Evolutionary conservation across 2,113 vertebrate genomes (phyloP), one percentile per base, ranked within the genome.

Genomic region (Hypomesus transpacificus): DNA sequence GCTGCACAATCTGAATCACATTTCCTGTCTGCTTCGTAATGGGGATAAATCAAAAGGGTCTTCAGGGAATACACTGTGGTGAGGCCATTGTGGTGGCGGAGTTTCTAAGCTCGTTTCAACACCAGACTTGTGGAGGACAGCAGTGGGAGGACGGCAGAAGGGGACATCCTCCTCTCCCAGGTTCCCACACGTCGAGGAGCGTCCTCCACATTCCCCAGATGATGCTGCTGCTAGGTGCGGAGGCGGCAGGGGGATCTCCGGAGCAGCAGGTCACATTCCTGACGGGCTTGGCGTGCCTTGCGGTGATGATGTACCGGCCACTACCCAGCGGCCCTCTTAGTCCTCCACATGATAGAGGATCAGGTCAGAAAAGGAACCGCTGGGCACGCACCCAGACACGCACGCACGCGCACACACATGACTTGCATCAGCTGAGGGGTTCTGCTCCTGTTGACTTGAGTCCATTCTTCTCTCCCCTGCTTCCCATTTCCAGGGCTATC

Each of bases 141-240:
- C 62, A 74, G 69, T n/a, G 62, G 66, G 9, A 46, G 66, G 9
- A 46, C 2, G 39, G 39, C 7, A 14, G 34, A 22, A 54, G 31
- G 11, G 21, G 78, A 16, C 61, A 81, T 80, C 77, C 66, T 50
- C 84, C 80, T 46, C 26, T 79, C 67, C 80, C 82, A 68, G 74
- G 52, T 70, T 75, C 73, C 69, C 66, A 70, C 76, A 77, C 53
- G 53, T 50, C 18, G 54, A 73, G 69, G 31, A 46, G 74, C 79
- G 60, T 82, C 79, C 68, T 73, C 31, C 62, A 63, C 76, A 87
- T 87, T 87, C 83, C 73, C 86, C n/a, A 62, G 62, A 61, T 59
- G 66, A 75, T 82, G 75, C 73, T 46, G 39, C 76, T 79, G 70
- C 39, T 46, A 26, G 2, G 39, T 46, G 39, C 6, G 31, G 31